Percentiles rank a stretch among this genome's conserved stretches.
phyloP scores from a whole-genome alignment of 2,113 vertebrate genomes.

The Petrocephalus microphthalmus region DNA sequence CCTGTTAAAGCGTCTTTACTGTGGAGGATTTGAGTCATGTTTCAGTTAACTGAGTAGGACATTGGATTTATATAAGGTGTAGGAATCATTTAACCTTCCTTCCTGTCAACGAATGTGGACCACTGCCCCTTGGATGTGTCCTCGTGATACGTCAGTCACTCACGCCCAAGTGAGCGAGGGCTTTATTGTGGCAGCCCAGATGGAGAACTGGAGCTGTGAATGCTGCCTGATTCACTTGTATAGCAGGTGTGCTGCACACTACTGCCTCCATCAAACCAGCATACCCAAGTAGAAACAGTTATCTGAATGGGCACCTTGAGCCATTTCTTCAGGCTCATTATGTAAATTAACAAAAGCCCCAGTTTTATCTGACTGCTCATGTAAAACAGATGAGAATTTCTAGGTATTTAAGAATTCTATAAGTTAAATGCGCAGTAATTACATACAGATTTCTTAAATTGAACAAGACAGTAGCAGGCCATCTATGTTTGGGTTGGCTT shows the following conservation, averaged over 20 bases:
- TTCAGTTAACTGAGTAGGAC: neutral
- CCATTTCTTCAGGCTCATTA: neutral
- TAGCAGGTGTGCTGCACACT: neutral
- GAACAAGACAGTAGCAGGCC: neutral
- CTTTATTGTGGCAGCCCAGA: neutral
- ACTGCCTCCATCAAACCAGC: neutral
- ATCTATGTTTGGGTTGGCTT: neutral
- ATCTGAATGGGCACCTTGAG: neutral
- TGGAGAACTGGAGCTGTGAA: neutral
- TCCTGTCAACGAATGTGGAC: neutral
- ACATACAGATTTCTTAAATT: neutral
- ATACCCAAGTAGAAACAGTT: neutral
- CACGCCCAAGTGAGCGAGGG: neutral
- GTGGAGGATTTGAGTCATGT: neutral
- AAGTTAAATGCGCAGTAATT: neutral
- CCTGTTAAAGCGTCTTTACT: neutral
- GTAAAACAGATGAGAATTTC: neutral
- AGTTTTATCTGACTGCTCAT: neutral
- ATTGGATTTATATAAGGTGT: neutral
- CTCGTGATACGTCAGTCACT: neutral
- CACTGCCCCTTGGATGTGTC: neutral
- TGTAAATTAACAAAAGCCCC: neutral
- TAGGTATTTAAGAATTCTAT: neutral
- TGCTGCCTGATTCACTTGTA: neutral
- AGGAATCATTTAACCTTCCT: neutral